A percentile compares a stretch with the other conserved stretches of the same genome.
Evolutionary conservation across 2,797 vertebrate species (phyloP).

Genomic region (Labeo calbasu): DNA sequence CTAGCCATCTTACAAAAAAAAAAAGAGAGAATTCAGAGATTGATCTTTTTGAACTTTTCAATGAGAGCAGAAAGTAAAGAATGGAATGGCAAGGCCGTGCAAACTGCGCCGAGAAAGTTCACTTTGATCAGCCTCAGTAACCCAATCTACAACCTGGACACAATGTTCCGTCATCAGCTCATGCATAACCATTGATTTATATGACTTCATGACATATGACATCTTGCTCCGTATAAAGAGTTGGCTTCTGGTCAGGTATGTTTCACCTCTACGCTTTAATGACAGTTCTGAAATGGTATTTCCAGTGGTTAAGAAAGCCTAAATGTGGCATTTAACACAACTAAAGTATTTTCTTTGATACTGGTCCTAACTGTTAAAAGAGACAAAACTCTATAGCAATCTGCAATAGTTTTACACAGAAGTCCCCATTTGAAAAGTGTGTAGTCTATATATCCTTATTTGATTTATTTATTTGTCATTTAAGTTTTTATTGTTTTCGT

Average conservation of each 20-base stretch:
- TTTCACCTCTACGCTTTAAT: constrained; percentile 47
- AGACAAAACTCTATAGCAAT: not conserved
- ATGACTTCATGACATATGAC: constrained; percentile 38
- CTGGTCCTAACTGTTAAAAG: not conserved
- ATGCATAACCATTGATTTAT: constrained; percentile 51
- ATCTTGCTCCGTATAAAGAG: constrained; percentile 45
- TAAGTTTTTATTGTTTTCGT: no score
- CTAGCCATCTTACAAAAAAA: not conserved
- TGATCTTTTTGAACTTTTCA: not conserved
- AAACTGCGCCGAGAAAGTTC: constrained; percentile 33
- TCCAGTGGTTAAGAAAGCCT: not conserved
- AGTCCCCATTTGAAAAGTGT: not conserved
- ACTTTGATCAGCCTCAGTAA: constrained; percentile 22
- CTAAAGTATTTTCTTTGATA: not conserved
- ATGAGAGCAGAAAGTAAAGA: not conserved
- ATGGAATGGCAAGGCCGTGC: not conserved
- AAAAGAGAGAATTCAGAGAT: not conserved
- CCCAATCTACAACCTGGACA: constrained; percentile 38
- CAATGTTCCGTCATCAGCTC: constrained; percentile 65
- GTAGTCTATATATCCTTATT: no score
- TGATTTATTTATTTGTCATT: no score
- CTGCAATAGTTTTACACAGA: not conserved
- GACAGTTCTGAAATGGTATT: not conserved
- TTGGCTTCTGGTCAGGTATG: constrained; percentile 48
- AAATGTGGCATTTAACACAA: not conserved